Evolutionary conservation across 2,797 vertebrate species (phyloP).

Genomic region (Jordanella pulchra): DNA sequence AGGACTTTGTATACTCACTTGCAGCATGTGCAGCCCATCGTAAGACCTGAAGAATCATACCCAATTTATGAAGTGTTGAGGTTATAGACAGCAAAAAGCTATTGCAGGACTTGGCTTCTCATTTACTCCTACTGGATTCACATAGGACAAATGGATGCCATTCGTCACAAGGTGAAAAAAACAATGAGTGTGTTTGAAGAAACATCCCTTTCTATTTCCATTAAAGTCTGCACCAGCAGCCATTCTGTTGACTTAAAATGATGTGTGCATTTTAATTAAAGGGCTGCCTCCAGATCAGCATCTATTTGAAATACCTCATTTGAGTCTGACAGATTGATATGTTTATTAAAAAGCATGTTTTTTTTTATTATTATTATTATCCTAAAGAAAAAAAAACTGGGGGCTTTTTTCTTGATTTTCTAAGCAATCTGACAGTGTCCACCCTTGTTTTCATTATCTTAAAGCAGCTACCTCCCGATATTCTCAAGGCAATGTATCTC

Average conservation of each 20-base stretch:
- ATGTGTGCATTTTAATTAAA: not conserved
- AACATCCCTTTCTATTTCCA: no score
- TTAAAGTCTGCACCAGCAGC: no score
- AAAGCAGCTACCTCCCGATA: slow-evolving; percentile 5
- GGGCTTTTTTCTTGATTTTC: not conserved
- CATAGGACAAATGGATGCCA: not conserved
- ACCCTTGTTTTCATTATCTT: not conserved
- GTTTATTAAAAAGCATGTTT: not conserved
- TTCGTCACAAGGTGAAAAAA: no score
- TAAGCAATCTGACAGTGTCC: not conserved
- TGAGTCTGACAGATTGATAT: not conserved
- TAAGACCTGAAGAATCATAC: not conserved
- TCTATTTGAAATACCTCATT: not conserved
- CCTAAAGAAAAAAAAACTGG: not conserved
- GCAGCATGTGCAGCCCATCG: not conserved
- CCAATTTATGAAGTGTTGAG: not conserved
- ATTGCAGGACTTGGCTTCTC: not conserved
- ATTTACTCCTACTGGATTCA: not conserved
- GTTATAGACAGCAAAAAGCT: not conserved
- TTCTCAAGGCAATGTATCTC: not conserved
- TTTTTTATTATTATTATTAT: not conserved
- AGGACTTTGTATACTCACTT: not conserved
- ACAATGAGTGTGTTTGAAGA: no score
- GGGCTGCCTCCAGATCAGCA: not conserved
- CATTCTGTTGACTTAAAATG: no score